Percentiles rank a stretch among this genome's conserved stretches.
Conservation (phyloP, 2,888 invertebrate species). For the Apantesis nais region DNA sequence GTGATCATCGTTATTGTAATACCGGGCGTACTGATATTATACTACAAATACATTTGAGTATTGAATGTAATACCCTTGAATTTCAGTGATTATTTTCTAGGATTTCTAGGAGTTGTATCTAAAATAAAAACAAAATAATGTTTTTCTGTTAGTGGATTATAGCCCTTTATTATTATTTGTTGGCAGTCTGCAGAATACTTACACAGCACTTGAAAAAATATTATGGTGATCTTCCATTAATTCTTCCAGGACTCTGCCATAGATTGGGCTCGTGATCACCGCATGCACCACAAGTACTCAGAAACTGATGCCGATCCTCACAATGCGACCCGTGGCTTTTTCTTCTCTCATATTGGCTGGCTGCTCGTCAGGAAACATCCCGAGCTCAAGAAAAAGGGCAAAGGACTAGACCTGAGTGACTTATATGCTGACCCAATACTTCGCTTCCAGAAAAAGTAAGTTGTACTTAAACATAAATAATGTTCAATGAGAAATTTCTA, state of each 20-base stretch:
- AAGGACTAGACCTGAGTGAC: constrained; percentile 93
- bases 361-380: constrained; percentile 95
- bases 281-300: constrained; percentile 96
- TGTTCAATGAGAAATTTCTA: neutral
- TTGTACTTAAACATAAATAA: constrained; percentile 29
- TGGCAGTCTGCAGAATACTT: neutral
- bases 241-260: constrained; percentile 88
- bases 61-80: too few species aligned
- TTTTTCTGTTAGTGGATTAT: too few species aligned
- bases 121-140: too few species aligned
- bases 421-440: constrained; percentile 92
- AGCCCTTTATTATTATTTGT: neutral
- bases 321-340: constrained; percentile 96
- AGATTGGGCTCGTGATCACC: constrained; percentile 92
- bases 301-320: constrained; percentile 98
- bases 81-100: too few species aligned
- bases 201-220: neutral
- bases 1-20: neutral
- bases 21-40: neutral
- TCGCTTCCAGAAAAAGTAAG: constrained; percentile 95
- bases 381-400: constrained; percentile 94
- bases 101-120: too few species aligned
- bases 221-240: neutral
- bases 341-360: constrained; percentile 99
- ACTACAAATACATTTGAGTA: neutral